These are phyloP conservation scores for Barbus barbus DNA, from an alignment of 2,113 vertebrate species.

Conservation along the genomic window DNA sequence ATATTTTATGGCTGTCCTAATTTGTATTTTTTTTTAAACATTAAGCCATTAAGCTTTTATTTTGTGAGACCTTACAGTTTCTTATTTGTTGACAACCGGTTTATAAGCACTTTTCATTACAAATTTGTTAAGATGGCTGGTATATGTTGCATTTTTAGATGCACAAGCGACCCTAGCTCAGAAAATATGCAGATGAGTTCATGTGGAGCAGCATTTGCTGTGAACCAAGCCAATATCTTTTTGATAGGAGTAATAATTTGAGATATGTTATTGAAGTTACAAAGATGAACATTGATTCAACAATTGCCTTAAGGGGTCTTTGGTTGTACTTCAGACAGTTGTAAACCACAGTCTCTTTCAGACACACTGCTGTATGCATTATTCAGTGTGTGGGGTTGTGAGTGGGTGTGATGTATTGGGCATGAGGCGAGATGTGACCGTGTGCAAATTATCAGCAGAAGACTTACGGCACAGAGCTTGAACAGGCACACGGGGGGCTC, in stretches of 20 bases:
- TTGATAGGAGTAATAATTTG: not conserved
- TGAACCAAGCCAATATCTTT: not conserved
- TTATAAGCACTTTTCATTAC: not conserved
- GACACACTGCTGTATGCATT: slow-evolving; percentile 24
- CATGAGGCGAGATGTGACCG: not conserved
- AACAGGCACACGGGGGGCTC: not conserved
- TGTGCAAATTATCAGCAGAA: slow-evolving; percentile 9
- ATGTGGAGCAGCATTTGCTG: not conserved
- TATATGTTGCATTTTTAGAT: not conserved
- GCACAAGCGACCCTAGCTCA: too few species aligned
- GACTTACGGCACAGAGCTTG: not conserved
- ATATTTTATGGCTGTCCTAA: not conserved
- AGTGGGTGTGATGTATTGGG: slow-evolving; percentile 32
- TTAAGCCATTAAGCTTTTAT: not conserved
- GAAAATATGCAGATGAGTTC: not conserved
- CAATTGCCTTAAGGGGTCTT: not conserved
- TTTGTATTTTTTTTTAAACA: not conserved
- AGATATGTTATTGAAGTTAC: not conserved
- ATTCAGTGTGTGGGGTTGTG: slow-evolving; percentile 28
- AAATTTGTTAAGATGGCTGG: not conserved
- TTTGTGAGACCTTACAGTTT: not conserved
- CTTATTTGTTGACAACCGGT: not conserved
- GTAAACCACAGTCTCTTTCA: slow-evolving; percentile 20
- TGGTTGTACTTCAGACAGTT: not conserved
- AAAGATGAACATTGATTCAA: not conserved